phyloP scores from a whole-genome alignment of 2,888 invertebrate species.

The Laothoe populi region DNA sequence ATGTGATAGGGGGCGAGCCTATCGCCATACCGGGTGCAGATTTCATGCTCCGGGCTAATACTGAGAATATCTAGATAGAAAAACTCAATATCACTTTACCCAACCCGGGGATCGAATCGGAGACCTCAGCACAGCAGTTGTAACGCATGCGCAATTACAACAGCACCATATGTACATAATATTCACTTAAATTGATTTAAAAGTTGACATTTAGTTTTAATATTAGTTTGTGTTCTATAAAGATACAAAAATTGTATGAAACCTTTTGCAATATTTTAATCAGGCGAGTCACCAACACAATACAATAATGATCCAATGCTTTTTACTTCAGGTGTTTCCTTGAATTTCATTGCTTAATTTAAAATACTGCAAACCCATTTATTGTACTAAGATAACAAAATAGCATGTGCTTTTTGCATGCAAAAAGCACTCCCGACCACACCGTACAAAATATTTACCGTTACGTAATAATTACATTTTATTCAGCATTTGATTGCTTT shows the following conservation, averaged over 20 bases:
- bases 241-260: not conserved
- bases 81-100: too few relatives aligned
- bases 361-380: not conserved
- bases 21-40: too few relatives aligned
- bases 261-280: not conserved
- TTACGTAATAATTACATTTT: slow-evolving; percentile 20
- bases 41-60: too few relatives aligned
- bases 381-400: not conserved
- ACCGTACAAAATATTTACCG: slow-evolving; percentile 7
- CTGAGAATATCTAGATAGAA: too few relatives aligned
- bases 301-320: not conserved
- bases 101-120: too few relatives aligned
- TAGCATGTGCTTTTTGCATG: not conserved
- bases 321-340: not conserved
- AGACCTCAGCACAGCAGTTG: too few relatives aligned
- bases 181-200: too few relatives aligned
- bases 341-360: not conserved
- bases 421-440: not conserved
- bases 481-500: slow-evolving; percentile 22
- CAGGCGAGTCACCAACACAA: not conserved
- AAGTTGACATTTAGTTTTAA: too few relatives aligned
- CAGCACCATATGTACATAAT: too few relatives aligned
- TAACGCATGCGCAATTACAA: too few relatives aligned
- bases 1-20: too few relatives aligned
- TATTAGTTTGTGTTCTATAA: too few relatives aligned